phyloP scores from a whole-genome alignment of 2,797 vertebrate species.

The Allobates femoralis region DNA sequence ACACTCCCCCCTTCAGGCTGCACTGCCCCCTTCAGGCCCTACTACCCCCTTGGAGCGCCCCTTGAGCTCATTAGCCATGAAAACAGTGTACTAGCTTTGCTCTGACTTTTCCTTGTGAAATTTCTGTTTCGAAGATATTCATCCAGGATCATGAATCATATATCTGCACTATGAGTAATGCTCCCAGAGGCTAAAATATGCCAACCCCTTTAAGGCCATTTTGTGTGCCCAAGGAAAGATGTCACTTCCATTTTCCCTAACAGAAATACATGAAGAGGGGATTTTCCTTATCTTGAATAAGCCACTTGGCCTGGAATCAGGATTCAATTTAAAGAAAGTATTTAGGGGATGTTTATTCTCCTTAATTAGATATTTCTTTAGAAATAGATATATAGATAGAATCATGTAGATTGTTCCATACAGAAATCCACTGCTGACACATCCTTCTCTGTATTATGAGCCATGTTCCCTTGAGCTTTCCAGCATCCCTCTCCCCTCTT shows the following conservation, averaged over 20 bases:
- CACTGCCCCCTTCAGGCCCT: too few species aligned
- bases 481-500: background rate
- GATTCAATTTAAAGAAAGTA: background rate
- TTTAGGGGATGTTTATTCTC: background rate
- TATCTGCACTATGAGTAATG: slow-evolving; percentile 1
- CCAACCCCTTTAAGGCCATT: background rate
- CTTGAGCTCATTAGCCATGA: too few species aligned
- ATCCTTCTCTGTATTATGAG: background rate
- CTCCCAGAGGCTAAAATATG: background rate
- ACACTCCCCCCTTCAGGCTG: too few species aligned
- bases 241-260: background rate
- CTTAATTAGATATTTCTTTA: background rate
- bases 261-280: background rate
- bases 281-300: background rate
- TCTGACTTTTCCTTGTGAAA: background rate
- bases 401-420: background rate
- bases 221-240: background rate
- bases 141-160: background rate
- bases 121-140: background rate
- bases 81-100: background rate
- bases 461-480: background rate
- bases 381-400: background rate
- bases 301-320: background rate
- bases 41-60: too few species aligned
- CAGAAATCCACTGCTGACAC: background rate